Evolutionary conservation across 2,888 invertebrate species (phyloP), one percentile per base, ranked within the genome.

Genomic region (Drosophila melanocephala): DNA sequence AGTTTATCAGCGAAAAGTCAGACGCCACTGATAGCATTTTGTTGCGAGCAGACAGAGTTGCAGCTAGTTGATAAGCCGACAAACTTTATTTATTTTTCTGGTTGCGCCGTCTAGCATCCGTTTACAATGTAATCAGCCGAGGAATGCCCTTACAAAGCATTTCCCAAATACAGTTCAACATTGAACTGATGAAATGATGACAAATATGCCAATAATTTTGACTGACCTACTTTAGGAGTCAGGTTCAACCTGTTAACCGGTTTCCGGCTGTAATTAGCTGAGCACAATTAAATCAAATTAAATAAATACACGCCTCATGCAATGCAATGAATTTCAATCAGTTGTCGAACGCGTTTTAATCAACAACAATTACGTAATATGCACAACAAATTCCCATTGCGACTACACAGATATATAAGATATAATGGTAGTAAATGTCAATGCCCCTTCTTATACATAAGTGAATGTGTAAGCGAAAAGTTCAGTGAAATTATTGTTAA

Each of bases 211-310:
- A 56, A 51, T 59, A 26, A 42, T 39, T 32, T 67, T 59, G 68
- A 84, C 79, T 85, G 85, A 85, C 85, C 85, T 85, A 85, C 83
- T 89, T 84, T 70, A 68, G 35, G 61, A 52, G 37, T 14, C 37
- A 35, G n/a, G 50, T 44, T 69, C 47, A 67, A 53, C 79, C 44
- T 66, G 62, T 16, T 47, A 47, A 84, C 90, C 85, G 90, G 90
- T 85, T 85, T 64, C 14, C 32, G 10, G 32, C 9, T 44, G 50
- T 69, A 89, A 84, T 84, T 89, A 86, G 51, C 59, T 63, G 56
- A 39, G 39, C 67, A 75, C n/a, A 42, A 57, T 65, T 72, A 74
- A 67, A 50, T 19, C 42, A 39, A 68, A 51, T 42, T 58, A 28
- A 66, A 47, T 61, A 60, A 42, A 59, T 56, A 26, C 22, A 30